Base-by-base conservation (phyloP, 2,797 vertebrate species). In the Lates japonicus region DNA sequence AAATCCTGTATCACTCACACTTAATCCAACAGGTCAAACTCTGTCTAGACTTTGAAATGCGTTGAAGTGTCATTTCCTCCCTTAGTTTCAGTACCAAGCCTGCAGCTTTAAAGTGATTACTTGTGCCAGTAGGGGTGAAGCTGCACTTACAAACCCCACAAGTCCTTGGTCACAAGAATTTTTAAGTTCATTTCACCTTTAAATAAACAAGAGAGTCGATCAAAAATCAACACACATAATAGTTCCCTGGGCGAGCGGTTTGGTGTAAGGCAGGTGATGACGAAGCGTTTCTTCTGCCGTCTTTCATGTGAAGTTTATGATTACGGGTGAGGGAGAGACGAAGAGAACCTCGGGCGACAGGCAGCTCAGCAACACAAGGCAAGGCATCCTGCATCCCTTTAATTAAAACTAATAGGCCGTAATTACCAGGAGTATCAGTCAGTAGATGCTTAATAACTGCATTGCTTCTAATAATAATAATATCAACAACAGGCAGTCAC, bases 381-480 rank as follows among this genome's bases (percentile, higher is more conserved):
- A 42, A 83, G 81, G 73, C 81, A 52, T 64, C 80, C 81, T 41
- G 78, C 78, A 60, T 87, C 90, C 92, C 94, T 94, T 88, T 94
- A 87, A 95, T 95, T 94, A 92, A 89, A 91, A 75, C 90, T 93
- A 93, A 94, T 93, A 89, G 83, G 85, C 87, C 33, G 85, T 61
- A 85, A 94, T 94, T 94, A 94, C 90, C 82, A 93, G 86, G 70
- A 84, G 25, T 29, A 88, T 94, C 93, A 88, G 84, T 91, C 88
- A 91, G 85, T 86, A 91, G 78, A 88, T 37, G 2, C 67, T 90
- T 90, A 90, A 92, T 92, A 92, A 81, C 82, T 82, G 82, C 90
- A 83, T 33, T 57, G 80, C 78, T 61, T 69, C 83, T 82, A 83
- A 63, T 85, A 81, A 88, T 80, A 74, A 72, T 25, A 82, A 2